Evolutionary conservation across 1,140 invertebrate species (phyloP).

Genomic region (Cotesia typhae): DNA sequence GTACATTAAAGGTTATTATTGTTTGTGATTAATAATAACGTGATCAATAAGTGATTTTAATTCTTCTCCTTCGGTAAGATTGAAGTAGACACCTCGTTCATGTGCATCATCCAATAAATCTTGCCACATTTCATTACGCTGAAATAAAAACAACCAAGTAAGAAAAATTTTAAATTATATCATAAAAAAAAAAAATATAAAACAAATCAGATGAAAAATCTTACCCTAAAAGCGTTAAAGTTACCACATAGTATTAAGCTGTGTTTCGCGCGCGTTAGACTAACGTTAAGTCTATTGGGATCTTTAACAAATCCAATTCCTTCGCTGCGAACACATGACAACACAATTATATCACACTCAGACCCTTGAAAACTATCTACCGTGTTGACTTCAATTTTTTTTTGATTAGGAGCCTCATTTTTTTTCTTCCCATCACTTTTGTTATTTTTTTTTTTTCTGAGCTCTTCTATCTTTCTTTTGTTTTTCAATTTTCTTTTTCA

Average conservation of each 20-base stretch:
- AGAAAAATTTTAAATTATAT: not conserved
- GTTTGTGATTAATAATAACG: too few relatives aligned
- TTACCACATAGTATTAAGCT: conserved; percentile 76
- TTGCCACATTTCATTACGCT: conserved; percentile 2
- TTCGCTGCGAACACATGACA: conserved; percentile 84
- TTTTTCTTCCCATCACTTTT: too few relatives aligned
- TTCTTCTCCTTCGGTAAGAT: too few relatives aligned
- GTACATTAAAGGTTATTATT: too few relatives aligned
- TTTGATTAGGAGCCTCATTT: not conserved
- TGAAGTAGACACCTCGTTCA: conserved; percentile 1
- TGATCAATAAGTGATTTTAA: too few relatives aligned
- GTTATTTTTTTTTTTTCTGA: too few relatives aligned
- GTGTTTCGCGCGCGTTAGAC: conserved; percentile 79
- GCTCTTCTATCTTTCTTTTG: too few relatives aligned
- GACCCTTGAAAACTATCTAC: conserved; percentile 93
- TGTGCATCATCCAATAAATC: conserved; percentile 4
- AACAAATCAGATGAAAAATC: conserved; percentile 12
- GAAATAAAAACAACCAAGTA: not conserved
- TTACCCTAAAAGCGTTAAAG: conserved; percentile 69
- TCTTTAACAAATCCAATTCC: conserved; percentile 78
- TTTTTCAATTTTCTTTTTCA: too few relatives aligned
- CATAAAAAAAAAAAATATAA: too few relatives aligned
- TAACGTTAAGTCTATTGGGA: conserved; percentile 80
- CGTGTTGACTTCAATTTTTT: conserved; percentile 71
- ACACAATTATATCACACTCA: conserved; percentile 87